Conservation (phyloP, 2,113 vertebrate species). For the Pomatorhinus ruficollis region DNA sequence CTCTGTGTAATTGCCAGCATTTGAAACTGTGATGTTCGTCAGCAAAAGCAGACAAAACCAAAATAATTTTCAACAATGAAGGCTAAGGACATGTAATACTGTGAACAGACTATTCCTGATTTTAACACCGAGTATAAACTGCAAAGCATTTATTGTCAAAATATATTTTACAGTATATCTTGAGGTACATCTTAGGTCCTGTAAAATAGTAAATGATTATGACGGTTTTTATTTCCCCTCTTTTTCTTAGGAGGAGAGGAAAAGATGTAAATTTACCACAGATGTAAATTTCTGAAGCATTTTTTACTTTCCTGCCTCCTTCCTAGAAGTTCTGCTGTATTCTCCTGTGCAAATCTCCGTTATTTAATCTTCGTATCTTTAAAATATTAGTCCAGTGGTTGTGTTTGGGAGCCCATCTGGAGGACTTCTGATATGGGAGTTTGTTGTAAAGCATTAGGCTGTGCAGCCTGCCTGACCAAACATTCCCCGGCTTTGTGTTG, state of each 20-base stretch:
- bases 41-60: slow-evolving; percentile 1
- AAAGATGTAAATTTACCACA: neutral
- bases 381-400: neutral
- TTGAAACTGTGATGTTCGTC: neutral
- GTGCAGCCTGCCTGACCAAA: neutral
- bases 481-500: neutral
- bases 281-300: neutral
- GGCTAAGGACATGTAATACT: neutral
- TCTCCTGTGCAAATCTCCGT: neutral
- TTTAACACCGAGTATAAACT: neutral
- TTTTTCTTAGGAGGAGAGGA: neutral
- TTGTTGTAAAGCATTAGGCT: neutral
- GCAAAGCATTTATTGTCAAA: neutral
- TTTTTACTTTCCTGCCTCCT: neutral
- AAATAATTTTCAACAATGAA: neutral
- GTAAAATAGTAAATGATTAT: neutral
- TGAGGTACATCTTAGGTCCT: neutral
- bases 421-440: neutral
- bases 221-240: neutral
- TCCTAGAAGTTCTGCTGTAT: neutral
- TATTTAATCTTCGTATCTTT: neutral
- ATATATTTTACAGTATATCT: neutral
- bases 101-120: neutral
- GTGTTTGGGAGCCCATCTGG: neutral
- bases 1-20: neutral